A percentile compares a stretch with the other conserved stretches of the same genome.
phyloP scores from a whole-genome alignment of 2,113 vertebrate species.

The Peromyscus maniculatus region DNA sequence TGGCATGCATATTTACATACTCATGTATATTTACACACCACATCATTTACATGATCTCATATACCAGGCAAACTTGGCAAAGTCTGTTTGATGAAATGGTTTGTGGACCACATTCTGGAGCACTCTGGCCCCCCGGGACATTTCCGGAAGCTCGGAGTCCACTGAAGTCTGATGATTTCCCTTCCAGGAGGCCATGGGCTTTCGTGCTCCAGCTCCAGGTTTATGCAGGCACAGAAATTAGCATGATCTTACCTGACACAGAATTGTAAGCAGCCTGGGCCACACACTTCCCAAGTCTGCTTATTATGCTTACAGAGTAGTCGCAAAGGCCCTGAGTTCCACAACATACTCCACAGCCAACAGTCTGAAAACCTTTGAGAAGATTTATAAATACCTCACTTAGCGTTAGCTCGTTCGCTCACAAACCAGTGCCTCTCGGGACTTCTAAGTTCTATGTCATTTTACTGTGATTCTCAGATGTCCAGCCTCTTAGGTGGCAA shows the following conservation, averaged over 20 bases:
- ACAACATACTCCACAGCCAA: neutral
- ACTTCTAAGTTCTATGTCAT: slow-evolving; percentile 49
- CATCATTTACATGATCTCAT: neutral
- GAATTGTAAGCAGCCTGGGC: neutral
- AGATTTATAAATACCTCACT: neutral
- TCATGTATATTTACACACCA: too few species aligned
- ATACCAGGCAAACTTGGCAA: neutral
- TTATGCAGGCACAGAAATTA: neutral
- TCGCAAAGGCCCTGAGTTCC: neutral
- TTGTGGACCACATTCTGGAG: neutral
- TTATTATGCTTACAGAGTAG: neutral
- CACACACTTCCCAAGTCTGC: neutral
- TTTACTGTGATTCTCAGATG: neutral
- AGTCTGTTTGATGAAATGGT: neutral
- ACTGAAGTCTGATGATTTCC: neutral
- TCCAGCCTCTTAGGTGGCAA: neutral
- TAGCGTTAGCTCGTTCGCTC: slow-evolving; percentile 28
- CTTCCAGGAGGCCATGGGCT: too few species aligned
- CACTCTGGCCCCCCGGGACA: neutral
- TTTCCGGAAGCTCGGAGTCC: slow-evolving; percentile 27
- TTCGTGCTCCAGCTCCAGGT: neutral
- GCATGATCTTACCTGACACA: neutral
- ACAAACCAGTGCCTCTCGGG: neutral
- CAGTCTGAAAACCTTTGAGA: neutral
- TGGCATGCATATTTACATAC: neutral